Evolutionary conservation across 2,113 vertebrate species (phyloP).

Genomic region (Hoplias malabaricus): DNA sequence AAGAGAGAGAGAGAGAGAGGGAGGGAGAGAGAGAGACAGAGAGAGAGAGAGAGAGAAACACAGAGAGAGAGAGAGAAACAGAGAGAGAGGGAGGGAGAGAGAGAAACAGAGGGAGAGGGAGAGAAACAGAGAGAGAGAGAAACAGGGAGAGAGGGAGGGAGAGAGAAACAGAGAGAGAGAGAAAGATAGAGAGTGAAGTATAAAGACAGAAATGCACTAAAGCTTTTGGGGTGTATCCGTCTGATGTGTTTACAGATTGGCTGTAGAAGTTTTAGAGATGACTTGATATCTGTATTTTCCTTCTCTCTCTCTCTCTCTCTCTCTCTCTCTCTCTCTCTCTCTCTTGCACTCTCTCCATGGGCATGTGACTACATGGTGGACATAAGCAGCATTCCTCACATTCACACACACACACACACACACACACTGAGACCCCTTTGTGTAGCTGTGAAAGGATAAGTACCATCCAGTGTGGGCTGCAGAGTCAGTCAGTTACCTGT

Average conservation of each 20-base stretch:
- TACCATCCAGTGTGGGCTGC: background rate
- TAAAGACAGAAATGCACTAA: background rate
- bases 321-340: background rate
- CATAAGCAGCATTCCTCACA: conserved; percentile 32
- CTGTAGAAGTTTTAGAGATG: background rate
- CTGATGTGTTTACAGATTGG: background rate
- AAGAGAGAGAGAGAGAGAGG: background rate
- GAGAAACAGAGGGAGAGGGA: background rate
- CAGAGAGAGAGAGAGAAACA: background rate
- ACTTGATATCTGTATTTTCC: background rate
- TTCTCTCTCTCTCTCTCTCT: background rate
- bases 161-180: background rate
- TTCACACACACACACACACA: background rate
- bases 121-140: background rate
- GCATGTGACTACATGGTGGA: conserved; percentile 30
- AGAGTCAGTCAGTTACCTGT: background rate
- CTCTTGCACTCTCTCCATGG: background rate
- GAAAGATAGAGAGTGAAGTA: background rate
- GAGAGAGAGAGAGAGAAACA: background rate
- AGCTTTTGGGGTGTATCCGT: background rate
- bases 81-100: background rate
- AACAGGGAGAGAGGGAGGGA: background rate
- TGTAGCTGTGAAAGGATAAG: background rate
- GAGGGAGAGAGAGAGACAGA: background rate
- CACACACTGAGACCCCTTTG: conserved; percentile 16